These are phyloP conservation scores for Phortica variegata DNA, from an alignment of 1,140 invertebrate species.

Conservation along the genomic window DNA sequence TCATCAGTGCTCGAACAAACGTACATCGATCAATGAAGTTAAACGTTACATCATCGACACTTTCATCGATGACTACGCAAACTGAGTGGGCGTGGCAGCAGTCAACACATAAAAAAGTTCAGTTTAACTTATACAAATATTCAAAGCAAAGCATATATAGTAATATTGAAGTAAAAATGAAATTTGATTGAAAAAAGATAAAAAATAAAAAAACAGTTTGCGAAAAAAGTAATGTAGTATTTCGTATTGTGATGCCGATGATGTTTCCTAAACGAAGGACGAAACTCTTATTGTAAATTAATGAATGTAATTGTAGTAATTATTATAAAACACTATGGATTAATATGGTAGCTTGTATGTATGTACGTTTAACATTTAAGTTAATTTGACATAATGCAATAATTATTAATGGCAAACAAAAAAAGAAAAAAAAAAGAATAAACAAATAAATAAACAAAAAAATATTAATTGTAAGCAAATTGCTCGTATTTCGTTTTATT, in stretches of 20 bases:
- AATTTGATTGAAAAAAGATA: constrained; percentile 7
- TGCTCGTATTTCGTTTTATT: too few species aligned
- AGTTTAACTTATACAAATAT: constrained; percentile 10
- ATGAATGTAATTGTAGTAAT: background rate
- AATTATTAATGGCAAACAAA: constrained; percentile 34
- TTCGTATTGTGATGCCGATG: constrained; percentile 39
- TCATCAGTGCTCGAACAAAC: constrained; percentile 46
- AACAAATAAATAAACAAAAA: constrained; percentile 4
- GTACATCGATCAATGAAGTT: constrained; percentile 54
- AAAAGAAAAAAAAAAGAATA: constrained; percentile 8
- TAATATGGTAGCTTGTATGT: too few species aligned
- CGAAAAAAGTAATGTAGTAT: background rate
- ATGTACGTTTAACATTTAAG: constrained; percentile 42
- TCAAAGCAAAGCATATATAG: constrained; percentile 20
- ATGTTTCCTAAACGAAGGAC: constrained; percentile 24
- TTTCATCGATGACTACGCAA: constrained; percentile 52
- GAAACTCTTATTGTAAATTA: background rate
- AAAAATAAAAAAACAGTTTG: constrained; percentile 13
- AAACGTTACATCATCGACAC: constrained; percentile 56
- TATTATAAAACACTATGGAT: background rate
- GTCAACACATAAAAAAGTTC: constrained; percentile 17
- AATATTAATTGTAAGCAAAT: too few species aligned
- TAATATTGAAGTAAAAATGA: background rate
- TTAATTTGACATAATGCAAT: constrained; percentile 52
- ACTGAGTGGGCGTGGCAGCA: constrained; percentile 29